These are phyloP conservation scores for Dipodomys stephensi DNA, from an alignment of 2,113 vertebrate species.

Conservation along the genomic window DNA sequence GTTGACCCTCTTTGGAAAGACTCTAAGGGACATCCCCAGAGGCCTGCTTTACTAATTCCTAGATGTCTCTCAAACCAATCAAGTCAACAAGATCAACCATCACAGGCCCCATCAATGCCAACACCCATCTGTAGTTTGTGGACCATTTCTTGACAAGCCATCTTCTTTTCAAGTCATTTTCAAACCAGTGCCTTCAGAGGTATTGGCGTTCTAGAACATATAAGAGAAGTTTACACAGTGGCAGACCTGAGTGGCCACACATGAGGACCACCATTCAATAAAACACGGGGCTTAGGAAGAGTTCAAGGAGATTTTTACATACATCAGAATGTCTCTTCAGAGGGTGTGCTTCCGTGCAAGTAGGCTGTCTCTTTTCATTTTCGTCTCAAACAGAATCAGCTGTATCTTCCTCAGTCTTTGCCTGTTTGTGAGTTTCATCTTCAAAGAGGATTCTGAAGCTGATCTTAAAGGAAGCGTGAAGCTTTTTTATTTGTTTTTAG, in stretches of 20 bases:
- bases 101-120: not conserved
- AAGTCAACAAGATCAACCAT: not conserved
- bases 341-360: not conserved
- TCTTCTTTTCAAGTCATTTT: not conserved
- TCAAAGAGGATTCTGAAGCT: conserved; percentile 31
- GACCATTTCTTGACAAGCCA: not conserved
- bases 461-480: conserved; percentile 37
- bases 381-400: not conserved
- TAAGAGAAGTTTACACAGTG: not conserved
- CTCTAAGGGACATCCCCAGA: not conserved
- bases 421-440: not conserved
- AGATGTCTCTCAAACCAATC: not conserved
- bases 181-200: not conserved
- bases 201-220: not conserved
- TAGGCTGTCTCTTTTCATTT: conserved; percentile 7
- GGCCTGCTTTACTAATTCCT: not conserved
- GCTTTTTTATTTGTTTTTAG: not conserved
- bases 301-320: conserved; percentile 1
- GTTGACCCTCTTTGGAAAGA: not conserved
- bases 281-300: not conserved
- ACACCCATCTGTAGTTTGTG: not conserved
- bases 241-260: not conserved
- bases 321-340: conserved; percentile 7
- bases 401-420: not conserved
- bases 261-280: not conserved